These are phyloP conservation scores for Brachyopa scutellaris DNA, from an alignment of 2,888 invertebrate species.

Conservation along the genomic window DNA sequence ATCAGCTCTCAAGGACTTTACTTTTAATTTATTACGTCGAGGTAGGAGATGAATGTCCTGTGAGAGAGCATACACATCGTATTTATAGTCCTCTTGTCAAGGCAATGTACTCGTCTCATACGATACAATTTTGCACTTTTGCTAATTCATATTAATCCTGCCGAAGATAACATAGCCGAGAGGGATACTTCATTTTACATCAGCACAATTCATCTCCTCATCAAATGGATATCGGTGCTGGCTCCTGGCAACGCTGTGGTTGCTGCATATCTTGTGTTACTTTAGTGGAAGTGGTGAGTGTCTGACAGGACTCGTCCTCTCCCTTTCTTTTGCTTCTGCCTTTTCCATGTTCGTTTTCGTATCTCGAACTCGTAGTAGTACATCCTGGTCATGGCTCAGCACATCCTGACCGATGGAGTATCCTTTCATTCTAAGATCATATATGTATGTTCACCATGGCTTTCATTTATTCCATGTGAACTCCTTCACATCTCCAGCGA, in stretches of 20 bases:
- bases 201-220: constrained; percentile 22
- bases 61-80: neutral
- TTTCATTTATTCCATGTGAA: neutral
- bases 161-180: neutral
- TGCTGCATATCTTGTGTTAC: constrained; percentile 2
- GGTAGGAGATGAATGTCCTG: neutral
- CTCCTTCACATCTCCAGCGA: neutral
- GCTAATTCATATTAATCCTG: constrained; percentile 40
- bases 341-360: neutral
- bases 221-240: constrained; percentile 21
- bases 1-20: neutral
- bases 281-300: neutral
- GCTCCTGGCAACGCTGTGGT: neutral
- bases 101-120: neutral
- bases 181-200: neutral
- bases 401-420: constrained; percentile 10
- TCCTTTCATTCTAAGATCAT: constrained; percentile 4
- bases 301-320: neutral
- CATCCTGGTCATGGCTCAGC: constrained; percentile 30
- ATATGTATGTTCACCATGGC: constrained; percentile 1
- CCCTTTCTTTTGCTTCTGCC: neutral
- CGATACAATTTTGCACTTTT: constrained; percentile 40
- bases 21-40: constrained; percentile 33
- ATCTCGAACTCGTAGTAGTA: no score
- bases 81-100: neutral